These are phyloP conservation scores for Zonitis immaculata DNA, from an alignment of 2,888 invertebrate species.

Conservation along the genomic window DNA sequence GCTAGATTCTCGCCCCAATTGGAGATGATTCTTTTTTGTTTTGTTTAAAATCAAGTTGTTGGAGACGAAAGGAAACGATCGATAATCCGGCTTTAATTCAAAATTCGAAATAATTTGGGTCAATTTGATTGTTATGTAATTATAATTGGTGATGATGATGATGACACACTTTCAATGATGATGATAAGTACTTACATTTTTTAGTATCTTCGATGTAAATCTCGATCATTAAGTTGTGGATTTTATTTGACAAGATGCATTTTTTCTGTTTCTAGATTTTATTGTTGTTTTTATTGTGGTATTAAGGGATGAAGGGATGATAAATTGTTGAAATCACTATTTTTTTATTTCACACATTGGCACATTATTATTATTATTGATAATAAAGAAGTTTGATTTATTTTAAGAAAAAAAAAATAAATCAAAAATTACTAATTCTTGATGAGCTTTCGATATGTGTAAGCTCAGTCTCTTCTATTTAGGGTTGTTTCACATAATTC, in stretches of 20 bases:
- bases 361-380: conserved; percentile 30
- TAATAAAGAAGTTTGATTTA: too few relatives aligned
- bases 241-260: neutral
- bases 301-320: too few relatives aligned
- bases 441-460: conserved; percentile 36
- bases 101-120: neutral
- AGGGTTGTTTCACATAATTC: conserved; percentile 21
- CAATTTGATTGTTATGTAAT: neutral
- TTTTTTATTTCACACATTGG: conserved; percentile 21
- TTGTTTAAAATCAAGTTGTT: too few relatives aligned
- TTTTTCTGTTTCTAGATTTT: too few relatives aligned
- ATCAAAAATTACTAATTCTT: conserved; percentile 18
- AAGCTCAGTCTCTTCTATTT: conserved; percentile 9
- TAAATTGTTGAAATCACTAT: neutral
- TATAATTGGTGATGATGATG: too few relatives aligned
- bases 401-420: neutral
- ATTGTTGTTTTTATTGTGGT: neutral
- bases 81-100: neutral
- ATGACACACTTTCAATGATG: too few relatives aligned
- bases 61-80: too few relatives aligned
- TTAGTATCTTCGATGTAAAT: neutral
- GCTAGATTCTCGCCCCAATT: too few relatives aligned
- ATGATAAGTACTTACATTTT: neutral
- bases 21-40: too few relatives aligned
- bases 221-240: neutral